Base-by-base conservation (phyloP, 2,797 vertebrate genomes). In the Coregonus sp. region DNA sequence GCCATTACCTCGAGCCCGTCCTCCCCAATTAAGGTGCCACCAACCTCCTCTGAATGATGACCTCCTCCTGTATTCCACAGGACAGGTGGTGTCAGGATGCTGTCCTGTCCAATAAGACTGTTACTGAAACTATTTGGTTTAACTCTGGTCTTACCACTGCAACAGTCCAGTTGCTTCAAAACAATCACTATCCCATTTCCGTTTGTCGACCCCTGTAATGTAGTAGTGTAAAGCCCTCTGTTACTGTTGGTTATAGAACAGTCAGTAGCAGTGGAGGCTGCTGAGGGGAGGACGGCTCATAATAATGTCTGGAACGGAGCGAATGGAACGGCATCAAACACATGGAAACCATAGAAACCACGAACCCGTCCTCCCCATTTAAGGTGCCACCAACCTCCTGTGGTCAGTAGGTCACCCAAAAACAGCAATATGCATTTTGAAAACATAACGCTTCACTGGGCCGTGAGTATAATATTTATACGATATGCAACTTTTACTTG, bases 401-500 rank as follows among this genome's bases (percentile, higher is more conserved):
- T 47, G 40, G 40, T 47, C 40, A 47, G 40, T 47, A 47, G 40
- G 40, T 47, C 40, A 47, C 40, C 40, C 40, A 47, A 2, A 11
- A 47, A 47, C 40, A 47, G 9, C 40, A 47, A 47, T 47, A 47
- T 47, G 40, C 40, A 47, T 47, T 47, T 47, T 47, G 40, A 47
- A 47, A 47, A 47, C 40, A 11, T 61, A 11, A 25, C 75, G 77
- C 25, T 72, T 54, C 25, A 18, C 40, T 9, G 7, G 40, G 40
- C 40, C 40, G 40, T 47, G 7, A 47, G 40, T 47, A 2, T 54
- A 71, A 1, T 80, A 86, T 72, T 88, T 87, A 35, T 16, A 67
- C 15, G 18, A 67, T 83, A 76, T 84, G 86, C 79, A 29, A 70
- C 35, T 56, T 81, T 14, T 65, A 56, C 72, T 31, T 68, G 33